Base-by-base conservation (phyloP, 2,888 invertebrate genomes). In the Synanthedon tipuliformis region DNA sequence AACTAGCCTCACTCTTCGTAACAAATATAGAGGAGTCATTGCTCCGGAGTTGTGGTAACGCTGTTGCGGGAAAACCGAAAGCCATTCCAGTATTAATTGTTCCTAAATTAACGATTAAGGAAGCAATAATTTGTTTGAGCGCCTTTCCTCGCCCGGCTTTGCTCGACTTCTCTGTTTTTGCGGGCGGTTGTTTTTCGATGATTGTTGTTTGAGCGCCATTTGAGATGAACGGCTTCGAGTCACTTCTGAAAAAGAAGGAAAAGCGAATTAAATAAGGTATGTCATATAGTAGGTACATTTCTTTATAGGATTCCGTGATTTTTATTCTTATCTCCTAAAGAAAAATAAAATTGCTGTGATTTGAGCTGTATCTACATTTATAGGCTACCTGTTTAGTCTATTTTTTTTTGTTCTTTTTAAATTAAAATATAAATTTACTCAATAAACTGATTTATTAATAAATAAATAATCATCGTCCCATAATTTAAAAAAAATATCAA, bases 11-110 rank as follows among this genome's bases (percentile, higher is more conserved):
- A 56, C 65, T 65, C 1, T 88, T 84, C n/a, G 85, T 83, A 3
- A 92, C 84, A n/a, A 69, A 78, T 61, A 92, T 86, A 50, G 70
- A 70, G 10, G 90, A 89, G 50, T 83, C 74, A 0, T 73, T 57
- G 41, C 76, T 75, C 67, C 87, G 76, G 49, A 92, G 66, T 61
- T 92, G 92, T 1, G 92, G 92, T 48, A 91, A 71, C 0, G 89
- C 90, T 1, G 91, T 91, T 2, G 92, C 92, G 0, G 92, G 90
- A 67, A 92, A 92, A 0, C 92, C 92, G 63, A 92, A 92, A 0
- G 89, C 90, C 89, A 92, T 89, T 48, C 92, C 92, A 0, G 92
- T 92, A 70, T 92, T 92, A 55, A 92, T 89, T 40, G 92, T 92
- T 0, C 92, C 92, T 11, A 92, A 70, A 65, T 92, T 92, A 3